Percentiles rank a stretch among this genome's conserved stretches.
These are phyloP conservation scores for Reticulitermes speratus DNA, from an alignment of 1,140 invertebrate genomes.

Conservation along the genomic window DNA sequence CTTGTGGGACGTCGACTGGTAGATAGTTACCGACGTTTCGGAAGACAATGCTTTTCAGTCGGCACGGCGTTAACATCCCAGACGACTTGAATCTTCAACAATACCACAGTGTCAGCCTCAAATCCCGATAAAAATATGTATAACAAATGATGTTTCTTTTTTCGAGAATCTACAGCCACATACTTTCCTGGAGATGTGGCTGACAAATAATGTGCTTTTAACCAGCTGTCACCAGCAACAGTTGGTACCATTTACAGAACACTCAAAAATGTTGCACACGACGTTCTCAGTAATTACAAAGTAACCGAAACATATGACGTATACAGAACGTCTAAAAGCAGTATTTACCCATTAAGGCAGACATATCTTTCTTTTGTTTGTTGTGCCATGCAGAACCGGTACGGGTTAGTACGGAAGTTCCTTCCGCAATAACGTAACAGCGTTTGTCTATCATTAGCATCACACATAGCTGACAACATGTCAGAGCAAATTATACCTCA, in stretches of 20 bases:
- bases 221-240: neutral
- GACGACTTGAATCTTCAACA: no score
- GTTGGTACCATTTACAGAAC: neutral
- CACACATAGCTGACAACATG: constrained; percentile 5
- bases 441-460: neutral
- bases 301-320: neutral
- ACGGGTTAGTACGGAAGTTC: neutral
- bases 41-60: no score
- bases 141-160: no score
- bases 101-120: no score
- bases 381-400: neutral
- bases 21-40: no score
- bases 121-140: no score
- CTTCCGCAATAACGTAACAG: neutral
- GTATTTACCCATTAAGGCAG: neutral
- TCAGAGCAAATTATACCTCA: constrained; percentile 13
- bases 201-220: neutral
- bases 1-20: no score
- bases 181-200: no score
- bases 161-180: no score
- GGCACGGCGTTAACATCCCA: no score
- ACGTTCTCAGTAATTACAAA: constrained; percentile 2
- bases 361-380: neutral
- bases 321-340: neutral
- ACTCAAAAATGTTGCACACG: neutral